A percentile compares a stretch with the other conserved stretches of the same genome.
These are phyloP conservation scores for Dryomyza anilis DNA, from an alignment of 2,888 invertebrate genomes.

Conservation along the genomic window DNA sequence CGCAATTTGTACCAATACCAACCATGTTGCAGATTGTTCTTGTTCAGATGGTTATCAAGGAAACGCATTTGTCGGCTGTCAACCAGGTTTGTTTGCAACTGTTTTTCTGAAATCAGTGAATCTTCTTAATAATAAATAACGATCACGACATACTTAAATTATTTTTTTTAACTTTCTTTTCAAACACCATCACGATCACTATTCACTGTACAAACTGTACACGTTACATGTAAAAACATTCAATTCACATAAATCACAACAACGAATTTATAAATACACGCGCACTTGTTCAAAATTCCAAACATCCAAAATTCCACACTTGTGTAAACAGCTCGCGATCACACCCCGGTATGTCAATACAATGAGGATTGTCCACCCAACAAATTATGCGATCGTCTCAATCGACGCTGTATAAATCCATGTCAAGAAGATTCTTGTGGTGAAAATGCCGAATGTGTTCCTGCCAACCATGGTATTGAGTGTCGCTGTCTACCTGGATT, in stretches of 20 bases:
- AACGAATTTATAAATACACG: conserved; percentile 9
- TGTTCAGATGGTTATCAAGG: conserved; percentile 87
- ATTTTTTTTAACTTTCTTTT: not conserved
- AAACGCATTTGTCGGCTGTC: conserved; percentile 82
- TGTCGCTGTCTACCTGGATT: conserved; percentile 77
- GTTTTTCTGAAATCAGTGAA: too few relatives aligned
- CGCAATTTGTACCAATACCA: conserved; percentile 85
- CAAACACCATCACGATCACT: not conserved
- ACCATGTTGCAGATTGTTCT: conserved; percentile 85
- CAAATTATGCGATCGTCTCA: conserved; percentile 81
- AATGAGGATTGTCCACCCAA: conserved; percentile 91
- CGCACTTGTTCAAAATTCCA: conserved; percentile 2
- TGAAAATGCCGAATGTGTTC: conserved; percentile 79
- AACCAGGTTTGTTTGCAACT: conserved; percentile 74
- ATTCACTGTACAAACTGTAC: conserved; percentile 11
- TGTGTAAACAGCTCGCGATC: conserved; percentile 56
- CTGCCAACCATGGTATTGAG: conserved; percentile 76
- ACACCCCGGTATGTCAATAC: conserved; percentile 78
- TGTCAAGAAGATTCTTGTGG: conserved; percentile 81
- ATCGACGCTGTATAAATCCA: conserved; percentile 82
- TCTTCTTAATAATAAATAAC: not conserved
- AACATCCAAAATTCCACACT: conserved; percentile 19
- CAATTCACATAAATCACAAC: too few relatives aligned
- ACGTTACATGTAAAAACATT: conserved; percentile 41
- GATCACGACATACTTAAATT: not conserved